These are phyloP conservation scores for Parthenolecanium corni DNA, from an alignment of 2,888 invertebrate species.

Conservation along the genomic window DNA sequence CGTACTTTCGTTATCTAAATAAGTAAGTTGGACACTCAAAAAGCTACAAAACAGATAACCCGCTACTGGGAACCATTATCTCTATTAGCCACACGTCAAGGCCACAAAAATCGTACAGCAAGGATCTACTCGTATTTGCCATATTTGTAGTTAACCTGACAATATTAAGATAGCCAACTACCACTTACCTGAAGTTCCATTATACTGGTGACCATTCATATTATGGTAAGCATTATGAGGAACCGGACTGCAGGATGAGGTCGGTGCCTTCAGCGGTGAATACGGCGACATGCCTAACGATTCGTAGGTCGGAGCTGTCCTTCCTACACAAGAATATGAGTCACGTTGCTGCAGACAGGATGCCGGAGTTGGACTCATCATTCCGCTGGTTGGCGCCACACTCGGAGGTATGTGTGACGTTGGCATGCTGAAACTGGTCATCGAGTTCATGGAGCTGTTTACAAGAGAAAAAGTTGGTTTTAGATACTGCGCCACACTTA, in stretches of 20 bases:
- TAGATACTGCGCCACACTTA: not conserved
- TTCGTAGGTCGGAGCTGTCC: conserved; percentile 40
- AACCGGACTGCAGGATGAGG: conserved; percentile 54
- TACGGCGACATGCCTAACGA: conserved; percentile 40
- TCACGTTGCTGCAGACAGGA: conserved; percentile 41
- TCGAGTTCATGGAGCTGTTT: conserved; percentile 27
- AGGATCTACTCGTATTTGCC: too few species aligned
- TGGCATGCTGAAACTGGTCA: conserved; percentile 27
- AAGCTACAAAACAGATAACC: too few species aligned
- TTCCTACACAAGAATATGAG: conserved; percentile 44
- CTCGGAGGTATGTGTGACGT: conserved; percentile 13
- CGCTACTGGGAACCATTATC: too few species aligned
- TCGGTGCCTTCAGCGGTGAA: conserved; percentile 39
- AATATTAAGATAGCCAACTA: too few species aligned
- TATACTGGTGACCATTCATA: conserved; percentile 41
- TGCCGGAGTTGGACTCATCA: conserved; percentile 19
- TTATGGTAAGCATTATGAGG: conserved; percentile 40
- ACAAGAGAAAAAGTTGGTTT: conserved; percentile 1
- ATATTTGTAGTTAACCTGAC: too few species aligned
- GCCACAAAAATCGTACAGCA: too few species aligned
- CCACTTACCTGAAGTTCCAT: conserved; percentile 44
- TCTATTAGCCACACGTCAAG: too few species aligned
- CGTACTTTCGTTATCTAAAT: too few species aligned
- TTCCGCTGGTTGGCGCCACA: conserved; percentile 36
- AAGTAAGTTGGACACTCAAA: too few species aligned